Evolutionary conservation across 2,888 invertebrate genomes (phyloP), one percentile per base, ranked within the genome.

Genomic region (Hydraecia micacea): DNA sequence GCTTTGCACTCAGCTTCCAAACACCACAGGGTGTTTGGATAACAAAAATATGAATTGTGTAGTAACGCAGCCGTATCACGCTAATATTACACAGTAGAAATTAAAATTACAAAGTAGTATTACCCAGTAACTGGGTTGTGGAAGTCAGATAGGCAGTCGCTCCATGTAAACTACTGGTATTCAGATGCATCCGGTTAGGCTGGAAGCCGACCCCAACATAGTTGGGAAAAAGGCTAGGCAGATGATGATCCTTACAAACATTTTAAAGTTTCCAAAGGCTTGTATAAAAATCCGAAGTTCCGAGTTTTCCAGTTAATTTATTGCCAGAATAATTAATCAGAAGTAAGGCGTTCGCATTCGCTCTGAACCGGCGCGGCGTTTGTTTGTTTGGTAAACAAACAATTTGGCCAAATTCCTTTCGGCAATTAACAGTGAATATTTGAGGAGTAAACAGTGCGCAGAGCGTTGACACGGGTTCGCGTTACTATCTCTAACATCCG

Each of bases 401-500:
- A 77, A 80, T 81, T 80, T 71, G 49, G 65, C n/a, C 66, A 72
- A 77, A 84, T 82, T 75, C 73, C 71, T 84, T 86, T 80, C 60
- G 81, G 80, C 77, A 88, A 90, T 90, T 87, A 89, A 84, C 79
- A 80, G 73, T 75, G 79, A 86, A 86, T 85, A 88, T 87, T 87
- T 83, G 87, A 86, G 85, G 76, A 86, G 85, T 85, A 88, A 86
- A 87, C 85, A 87, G 80, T 83, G 80, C 79, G 81, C 79, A 90
- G 95, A 92, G 90, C 95, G 91, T 94, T 95, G 96, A 95, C 95
- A 92, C 92, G 88, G 87, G 86, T 85, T 85, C 86, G 88, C 80
- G 86, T 89, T 91, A 91, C 93, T 96, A 95, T 95, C 95, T 90
- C 83, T 90, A 90, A 91, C 94, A 94, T 95, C 95, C 95, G 95